These are phyloP conservation scores for Escarpia spicata DNA, from an alignment of 2,888 invertebrate species.

Conservation along the genomic window DNA sequence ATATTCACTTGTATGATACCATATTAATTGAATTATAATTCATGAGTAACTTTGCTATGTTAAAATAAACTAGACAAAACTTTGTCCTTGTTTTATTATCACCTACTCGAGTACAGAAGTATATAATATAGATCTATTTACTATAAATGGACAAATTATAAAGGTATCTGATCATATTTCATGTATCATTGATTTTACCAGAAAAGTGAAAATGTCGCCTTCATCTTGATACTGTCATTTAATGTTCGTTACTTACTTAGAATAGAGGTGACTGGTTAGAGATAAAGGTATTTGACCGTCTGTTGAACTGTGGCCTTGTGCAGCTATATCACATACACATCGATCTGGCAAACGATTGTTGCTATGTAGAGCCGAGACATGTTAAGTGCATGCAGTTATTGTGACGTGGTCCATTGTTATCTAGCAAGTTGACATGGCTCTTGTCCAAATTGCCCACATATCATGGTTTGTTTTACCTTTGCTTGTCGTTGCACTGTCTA, in stretches of 20 bases:
- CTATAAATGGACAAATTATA: neutral
- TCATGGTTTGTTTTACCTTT: neutral
- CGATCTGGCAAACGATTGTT: neutral
- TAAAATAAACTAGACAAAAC: neutral
- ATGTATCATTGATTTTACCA: neutral
- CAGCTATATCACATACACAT: neutral
- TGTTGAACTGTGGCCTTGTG: neutral
- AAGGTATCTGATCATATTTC: neutral
- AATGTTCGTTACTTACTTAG: neutral
- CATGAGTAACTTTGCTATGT: neutral
- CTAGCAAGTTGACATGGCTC: neutral
- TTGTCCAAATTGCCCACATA: neutral
- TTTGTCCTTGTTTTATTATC: neutral
- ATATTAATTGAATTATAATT: neutral
- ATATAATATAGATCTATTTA: neutral
- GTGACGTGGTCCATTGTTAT: neutral
- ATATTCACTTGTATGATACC: neutral
- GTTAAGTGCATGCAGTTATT: neutral
- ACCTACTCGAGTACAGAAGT: neutral
- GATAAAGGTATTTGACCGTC: neutral
- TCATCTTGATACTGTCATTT: neutral
- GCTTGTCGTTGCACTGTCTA: neutral
- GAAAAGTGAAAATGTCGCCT: neutral
- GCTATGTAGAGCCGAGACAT: neutral
- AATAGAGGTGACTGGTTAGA: neutral